Percentiles rank a stretch among this genome's conserved stretches.
Evolutionary conservation across 1,140 invertebrate species (phyloP).

Genomic region (Stratiolaelaps scimitus): DNA sequence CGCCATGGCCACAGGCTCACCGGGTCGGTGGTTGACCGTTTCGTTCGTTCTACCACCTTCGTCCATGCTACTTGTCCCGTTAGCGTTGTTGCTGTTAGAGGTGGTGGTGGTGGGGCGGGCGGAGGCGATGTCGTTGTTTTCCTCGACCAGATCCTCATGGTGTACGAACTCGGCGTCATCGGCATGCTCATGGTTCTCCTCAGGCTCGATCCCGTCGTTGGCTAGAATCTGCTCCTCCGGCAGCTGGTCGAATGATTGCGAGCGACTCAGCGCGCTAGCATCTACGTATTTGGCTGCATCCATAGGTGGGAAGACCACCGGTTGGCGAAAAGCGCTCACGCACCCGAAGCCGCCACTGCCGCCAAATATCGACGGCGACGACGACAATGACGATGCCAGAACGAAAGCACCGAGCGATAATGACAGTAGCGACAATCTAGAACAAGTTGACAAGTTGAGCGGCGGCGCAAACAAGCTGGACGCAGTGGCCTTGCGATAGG

Average conservation of each 20-base stretch:
- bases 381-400: too few relatives aligned
- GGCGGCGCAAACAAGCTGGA: too few relatives aligned
- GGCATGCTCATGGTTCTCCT: slow-evolving; percentile 22
- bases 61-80: neutral
- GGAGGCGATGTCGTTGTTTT: too few relatives aligned
- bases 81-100: too few relatives aligned
- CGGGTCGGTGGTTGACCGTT: neutral
- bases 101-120: neutral
- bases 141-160: too few relatives aligned
- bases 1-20: neutral
- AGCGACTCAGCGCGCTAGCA: neutral
- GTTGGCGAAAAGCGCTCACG: slow-evolving; percentile 13
- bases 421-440: too few relatives aligned
- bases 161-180: neutral
- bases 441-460: too few relatives aligned
- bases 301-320: slow-evolving; percentile 20
- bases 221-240: slow-evolving; percentile 9
- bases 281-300: slow-evolving; percentile 19
- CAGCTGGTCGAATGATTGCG: neutral
- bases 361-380: too few relatives aligned
- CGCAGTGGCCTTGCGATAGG: too few relatives aligned
- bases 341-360: too few relatives aligned
- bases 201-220: neutral
- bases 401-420: too few relatives aligned
- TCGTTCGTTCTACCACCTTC: neutral